Base-by-base conservation (phyloP, 2,888 invertebrate genomes). In the Hedya salicella region DNA sequence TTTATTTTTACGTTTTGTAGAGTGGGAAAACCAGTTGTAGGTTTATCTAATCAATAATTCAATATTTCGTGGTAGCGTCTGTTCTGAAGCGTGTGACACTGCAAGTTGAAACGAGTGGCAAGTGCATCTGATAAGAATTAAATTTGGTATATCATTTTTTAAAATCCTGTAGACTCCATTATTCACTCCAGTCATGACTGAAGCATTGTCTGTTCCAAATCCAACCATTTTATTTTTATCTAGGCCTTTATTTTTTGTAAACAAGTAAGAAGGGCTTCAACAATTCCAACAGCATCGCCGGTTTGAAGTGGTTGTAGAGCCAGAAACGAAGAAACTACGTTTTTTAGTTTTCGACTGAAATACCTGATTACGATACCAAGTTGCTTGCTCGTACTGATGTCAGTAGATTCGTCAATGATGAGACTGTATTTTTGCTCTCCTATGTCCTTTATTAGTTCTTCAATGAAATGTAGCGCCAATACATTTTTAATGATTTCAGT, bases 141-240 rank as follows among this genome's bases (percentile, higher is more conserved):
- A 70, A 67, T 76, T 69, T 11, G 68, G 70, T 42, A 76, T 36
- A 32, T 67, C 17, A 8, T 72, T 72, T 70, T 76, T 74, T 13
- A 79, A 57, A 16, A 75, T 72, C 62, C 42, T 60, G 56, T 72
- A 54, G 3, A 82, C 78, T 9, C 79, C 70, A 56, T 78, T 77
- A 61, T 78, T 72, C 2, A 65, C 21, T 0, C 81, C 78, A 17
- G 74, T 77, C 81, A 82, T 79, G 2, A 78, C 78, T 11, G 77
- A 69, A 2, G 81, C 81, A 70, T 82, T 82, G 48, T 80, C 80
- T 1, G 76, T 75, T 4, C 78, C 79, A 6, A 25, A 5, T 25
- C 25, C 25, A 1, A 25, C 6, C 6, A 25, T 5, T 3, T 25
- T 25, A 6, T 6, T 6, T 25, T 5, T 5, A 6, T 3, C 6